Base-by-base conservation (phyloP, 2,797 vertebrate genomes). In the Setipinna tenuifilis region DNA sequence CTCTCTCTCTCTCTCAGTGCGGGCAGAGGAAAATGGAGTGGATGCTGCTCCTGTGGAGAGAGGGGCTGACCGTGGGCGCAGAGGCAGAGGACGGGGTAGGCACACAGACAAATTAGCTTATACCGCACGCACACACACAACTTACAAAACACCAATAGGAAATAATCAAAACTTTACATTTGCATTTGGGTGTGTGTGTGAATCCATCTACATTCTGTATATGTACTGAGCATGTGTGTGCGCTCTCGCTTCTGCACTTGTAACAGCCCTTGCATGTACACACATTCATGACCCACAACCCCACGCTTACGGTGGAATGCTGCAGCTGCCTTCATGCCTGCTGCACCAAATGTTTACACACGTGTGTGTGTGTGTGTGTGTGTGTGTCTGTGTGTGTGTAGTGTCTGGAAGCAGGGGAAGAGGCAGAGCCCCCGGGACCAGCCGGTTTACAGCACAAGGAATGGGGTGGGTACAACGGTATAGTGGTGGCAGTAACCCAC, bases 21-120 rank as follows among this genome's bases (percentile, higher is more conserved):
- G 95, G 92, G 92, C 94, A 83, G 98, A 98, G 94, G 98, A 99
- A 93, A 99, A 99, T 57, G 98, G 97, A 16, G 95, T 98, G 90
- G 97, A 98, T 87, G 93, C 86, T 89, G 92, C 83, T 84, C 96
- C 96, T 88, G 94, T 93, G 85, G 96, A 96, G 16, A 95, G 92
- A 87, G 90, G 94, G 88, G 94, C 94, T 23, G 91, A 97, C 35
- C 93, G 94, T 88, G 95, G 97, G 89, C 94, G 96, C 84, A 94
- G 96, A 90, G 91, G 95, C 87, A 88, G 96, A 94, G 94, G 95
- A 92, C 95, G 97, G 96, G 98, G 97, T 98, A 78, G 41, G 0
- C 65, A n/a, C 23, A 68, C 23, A 4, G 23, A 31, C 23, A 68
- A 3, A 75, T 31, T 35, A 28, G 31, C 31, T 28, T 75, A 14